These are phyloP conservation scores for Pteria penguin DNA, from an alignment of 2,888 invertebrate genomes.

Conservation along the genomic window DNA sequence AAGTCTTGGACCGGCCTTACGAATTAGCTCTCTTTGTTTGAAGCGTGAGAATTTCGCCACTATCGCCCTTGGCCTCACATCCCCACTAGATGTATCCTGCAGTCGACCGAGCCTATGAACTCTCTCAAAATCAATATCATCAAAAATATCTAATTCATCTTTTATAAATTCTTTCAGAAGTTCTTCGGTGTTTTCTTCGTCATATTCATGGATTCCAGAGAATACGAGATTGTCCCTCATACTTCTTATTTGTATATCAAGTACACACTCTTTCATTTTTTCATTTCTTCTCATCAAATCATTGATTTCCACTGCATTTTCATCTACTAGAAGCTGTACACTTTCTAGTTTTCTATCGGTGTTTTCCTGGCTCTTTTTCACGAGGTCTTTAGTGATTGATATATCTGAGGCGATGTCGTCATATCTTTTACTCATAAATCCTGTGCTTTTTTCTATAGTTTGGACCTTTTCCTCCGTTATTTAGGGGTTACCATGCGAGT, in stretches of 20 bases:
- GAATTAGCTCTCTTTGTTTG: background rate
- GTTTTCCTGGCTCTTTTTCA: background rate
- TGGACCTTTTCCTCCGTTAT: background rate
- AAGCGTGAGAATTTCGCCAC: background rate
- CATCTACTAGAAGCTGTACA: background rate
- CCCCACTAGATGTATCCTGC: background rate
- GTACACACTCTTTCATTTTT: background rate
- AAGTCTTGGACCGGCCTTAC: background rate
- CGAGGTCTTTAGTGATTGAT: background rate
- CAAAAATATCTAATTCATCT: background rate
- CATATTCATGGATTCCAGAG: background rate
- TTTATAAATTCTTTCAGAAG: background rate
- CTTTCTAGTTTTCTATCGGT: background rate
- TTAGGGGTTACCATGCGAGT: too few relatives aligned
- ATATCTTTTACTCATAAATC: background rate
- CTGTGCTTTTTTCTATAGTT: background rate
- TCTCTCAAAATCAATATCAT: background rate
- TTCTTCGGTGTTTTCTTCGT: background rate
- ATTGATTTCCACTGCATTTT: background rate
- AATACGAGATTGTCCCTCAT: background rate
- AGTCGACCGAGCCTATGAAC: background rate
- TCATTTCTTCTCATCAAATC: conserved; percentile 13
- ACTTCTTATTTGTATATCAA: background rate
- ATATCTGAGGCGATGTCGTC: background rate
- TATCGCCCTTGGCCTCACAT: background rate